Evolutionary conservation across 2,113 vertebrate species (phyloP).

Genomic region (Silurus meridionalis): DNA sequence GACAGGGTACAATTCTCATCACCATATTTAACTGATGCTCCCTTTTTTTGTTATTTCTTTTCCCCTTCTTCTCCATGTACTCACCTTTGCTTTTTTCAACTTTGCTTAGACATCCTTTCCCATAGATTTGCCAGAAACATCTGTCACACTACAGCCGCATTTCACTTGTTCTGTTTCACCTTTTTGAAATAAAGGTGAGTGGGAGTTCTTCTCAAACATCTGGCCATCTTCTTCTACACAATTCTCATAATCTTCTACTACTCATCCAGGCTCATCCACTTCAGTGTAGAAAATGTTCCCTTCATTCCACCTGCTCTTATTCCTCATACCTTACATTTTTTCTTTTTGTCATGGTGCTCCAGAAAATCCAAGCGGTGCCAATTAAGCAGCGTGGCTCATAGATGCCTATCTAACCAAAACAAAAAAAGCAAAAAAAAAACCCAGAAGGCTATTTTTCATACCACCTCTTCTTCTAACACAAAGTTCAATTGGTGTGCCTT

Average conservation of each 20-base stretch:
- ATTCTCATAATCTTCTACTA: not conserved
- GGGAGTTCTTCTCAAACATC: not conserved
- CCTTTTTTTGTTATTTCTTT: not conserved
- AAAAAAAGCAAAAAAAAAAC: not conserved
- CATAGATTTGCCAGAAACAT: not conserved
- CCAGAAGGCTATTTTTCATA: not conserved
- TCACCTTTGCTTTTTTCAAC: not conserved
- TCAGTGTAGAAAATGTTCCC: not conserved
- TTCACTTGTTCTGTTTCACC: not conserved
- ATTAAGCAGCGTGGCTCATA: constrained; percentile 24
- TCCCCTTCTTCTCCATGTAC: not conserved
- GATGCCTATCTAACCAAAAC: not conserved
- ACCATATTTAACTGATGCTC: not conserved
- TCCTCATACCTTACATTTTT: not conserved
- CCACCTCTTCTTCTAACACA: not conserved
- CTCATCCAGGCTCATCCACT: constrained; percentile 18
- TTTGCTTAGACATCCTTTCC: not conserved
- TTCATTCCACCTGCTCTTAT: not conserved
- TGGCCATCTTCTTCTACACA: not conserved
- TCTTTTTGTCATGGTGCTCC: not conserved
- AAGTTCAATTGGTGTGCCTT: not conserved
- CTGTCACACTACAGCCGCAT: not conserved
- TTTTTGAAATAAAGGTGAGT: not conserved
- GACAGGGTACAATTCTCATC: not conserved
- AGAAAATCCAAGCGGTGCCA: not conserved